Evolutionary conservation across 2,797 vertebrate species (phyloP), one percentile per base, ranked within the genome.

Genomic region (Neosilurus hyrtlii): DNA sequence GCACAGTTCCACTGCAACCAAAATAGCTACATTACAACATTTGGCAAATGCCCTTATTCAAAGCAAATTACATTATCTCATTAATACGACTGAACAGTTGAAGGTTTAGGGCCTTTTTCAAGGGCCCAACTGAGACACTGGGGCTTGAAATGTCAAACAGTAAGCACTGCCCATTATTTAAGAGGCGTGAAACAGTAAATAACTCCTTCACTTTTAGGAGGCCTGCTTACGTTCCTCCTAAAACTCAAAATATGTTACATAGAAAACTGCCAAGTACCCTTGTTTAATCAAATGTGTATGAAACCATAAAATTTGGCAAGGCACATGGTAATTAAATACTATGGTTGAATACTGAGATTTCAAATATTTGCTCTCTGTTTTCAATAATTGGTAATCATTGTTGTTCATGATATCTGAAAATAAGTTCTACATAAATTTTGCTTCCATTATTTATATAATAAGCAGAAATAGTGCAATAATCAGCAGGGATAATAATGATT

Each of bases 201-300:
- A 56, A 57, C 26, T 8, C 22, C 52, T 57, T 73, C 15, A 30
- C 24, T 57, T 57, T 16, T 10, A 9, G 24, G 7, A 73, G 24
- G n/a, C 43, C 79, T 79, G 79, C 67, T 80, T 82, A 85, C 81
- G 82, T 82, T 84, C 67, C 37, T 62, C 37, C 30, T 84, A 84
- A 88, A 84, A 81, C 82, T 57, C 84, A 82, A 82, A 87, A 89
- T 86, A 87, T 89, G 89, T 88, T 82, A 86, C 84, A 86, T 88
- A 83, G 70, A 83, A 72, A n/a, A 75, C 81, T 71, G 86, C 65
- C 65, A 61, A 84, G 7, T 43, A 84, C 24, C 83, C 70, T 16
- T 2, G 70, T 86, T 88, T 77, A 73, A 75, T 79, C 79, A 85
- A 37, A 83, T 57, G 80, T 88, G 84, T 59, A 82, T 79, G 79